Conservation (phyloP, 2,113 vertebrate genomes). For the Engraulis encrasicolus region DNA sequence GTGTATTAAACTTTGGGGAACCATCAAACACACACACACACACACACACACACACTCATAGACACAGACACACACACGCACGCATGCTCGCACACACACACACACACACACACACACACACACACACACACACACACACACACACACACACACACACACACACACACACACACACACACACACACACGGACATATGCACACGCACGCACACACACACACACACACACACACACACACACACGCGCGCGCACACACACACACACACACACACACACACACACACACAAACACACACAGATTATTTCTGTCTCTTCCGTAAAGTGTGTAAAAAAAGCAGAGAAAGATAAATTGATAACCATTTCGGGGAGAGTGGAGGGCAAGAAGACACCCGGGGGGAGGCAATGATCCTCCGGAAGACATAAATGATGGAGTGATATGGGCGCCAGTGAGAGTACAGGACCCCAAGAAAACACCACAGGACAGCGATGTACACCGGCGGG, state of each 20-base stretch:
- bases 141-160: not conserved
- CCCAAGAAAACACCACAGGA: conserved; percentile 44
- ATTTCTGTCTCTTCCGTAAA: too few species aligned
- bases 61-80: not conserved
- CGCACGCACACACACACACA: not conserved
- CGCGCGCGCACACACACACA: too few species aligned
- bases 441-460: too few species aligned
- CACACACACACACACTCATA: not conserved
- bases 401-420: conserved; percentile 49
- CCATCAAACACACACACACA: not conserved
- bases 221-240: not conserved
- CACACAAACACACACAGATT: too few species aligned
- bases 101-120: not conserved
- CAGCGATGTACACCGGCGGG: too few species aligned
- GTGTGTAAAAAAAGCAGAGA: not conserved
- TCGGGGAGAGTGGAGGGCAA: too few species aligned
- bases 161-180: not conserved
- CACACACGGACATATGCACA: not conserved
- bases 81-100: not conserved
- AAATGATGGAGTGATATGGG: conserved; percentile 58
- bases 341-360: too few species aligned
- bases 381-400: conserved; percentile 33
- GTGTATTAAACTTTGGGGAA: not conserved
- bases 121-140: not conserved
- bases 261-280: too few species aligned